Evolutionary conservation across 2,113 vertebrate genomes (phyloP).

Genomic region (Natator depressus): DNA sequence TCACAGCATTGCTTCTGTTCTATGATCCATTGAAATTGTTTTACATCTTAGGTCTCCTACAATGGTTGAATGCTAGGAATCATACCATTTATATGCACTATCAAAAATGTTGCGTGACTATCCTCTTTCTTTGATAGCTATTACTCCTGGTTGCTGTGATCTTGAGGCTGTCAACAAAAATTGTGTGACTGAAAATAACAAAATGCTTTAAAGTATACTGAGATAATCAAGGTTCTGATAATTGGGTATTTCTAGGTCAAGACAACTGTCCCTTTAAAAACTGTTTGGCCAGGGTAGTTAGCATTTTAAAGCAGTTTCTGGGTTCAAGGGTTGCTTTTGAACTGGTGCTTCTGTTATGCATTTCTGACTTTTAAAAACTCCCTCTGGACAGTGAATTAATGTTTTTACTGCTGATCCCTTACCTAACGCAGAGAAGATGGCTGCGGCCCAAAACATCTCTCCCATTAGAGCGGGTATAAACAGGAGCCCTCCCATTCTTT

Average conservation of each 20-base stretch:
- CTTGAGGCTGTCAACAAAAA: not conserved
- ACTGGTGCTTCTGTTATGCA: not conserved
- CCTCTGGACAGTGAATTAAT: not conserved
- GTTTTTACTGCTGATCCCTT: conserved; percentile 49
- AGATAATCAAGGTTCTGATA: conserved; percentile 9
- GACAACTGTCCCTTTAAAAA: not conserved
- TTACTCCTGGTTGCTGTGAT: not conserved
- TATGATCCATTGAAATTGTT: not conserved
- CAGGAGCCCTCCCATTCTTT: conserved; percentile 95
- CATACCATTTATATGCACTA: not conserved
- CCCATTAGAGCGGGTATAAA: conserved; percentile 98
- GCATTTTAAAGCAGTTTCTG: not conserved
- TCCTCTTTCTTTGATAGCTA: not conserved
- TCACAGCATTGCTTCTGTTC: not conserved
- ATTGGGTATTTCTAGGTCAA: not conserved
- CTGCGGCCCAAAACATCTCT: conserved; percentile 99
- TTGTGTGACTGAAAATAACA: not conserved
- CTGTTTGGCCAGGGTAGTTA: not conserved
- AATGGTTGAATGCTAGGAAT: not conserved
- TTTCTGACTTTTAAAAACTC: not conserved
- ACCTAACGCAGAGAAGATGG: conserved; percentile 97
- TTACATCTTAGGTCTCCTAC: not conserved
- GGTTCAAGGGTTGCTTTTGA: not conserved
- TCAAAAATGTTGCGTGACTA: not conserved
- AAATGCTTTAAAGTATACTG: not conserved